Evolutionary conservation across 2,797 vertebrate species (phyloP), one percentile per base, ranked within the genome.

Genomic region (Uromys caudimaculatus): DNA sequence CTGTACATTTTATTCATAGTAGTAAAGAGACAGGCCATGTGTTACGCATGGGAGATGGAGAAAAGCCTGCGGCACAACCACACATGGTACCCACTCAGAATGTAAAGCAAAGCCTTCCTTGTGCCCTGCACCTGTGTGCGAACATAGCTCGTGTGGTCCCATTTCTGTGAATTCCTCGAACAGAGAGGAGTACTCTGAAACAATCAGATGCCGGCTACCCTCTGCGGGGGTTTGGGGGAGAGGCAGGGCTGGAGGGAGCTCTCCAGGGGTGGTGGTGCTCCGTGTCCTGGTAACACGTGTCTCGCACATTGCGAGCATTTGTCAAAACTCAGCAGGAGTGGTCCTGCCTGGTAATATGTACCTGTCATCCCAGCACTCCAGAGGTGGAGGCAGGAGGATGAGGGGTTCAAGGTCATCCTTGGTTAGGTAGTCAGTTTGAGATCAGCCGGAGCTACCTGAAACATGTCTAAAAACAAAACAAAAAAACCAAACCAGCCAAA

Each of bases 1-100:
- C 47, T 90, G 89, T 54, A 54, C 89, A 17, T 54, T 90, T 81
- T 90, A 90, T 90, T 90, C 89, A 90, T 90, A 79, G 77, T 81
- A 81, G 76, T 90, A 81, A 67, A 44, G 84, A 52, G 79, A 58
- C 16, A 85, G 58, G 44, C 73, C 32, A 13, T 38, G 69, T 47
- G n/a, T 23, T 64, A 73, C 56, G 13, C 27, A 58, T 50, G 41
- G 79, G 73, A 89, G 41, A 41, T 5, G 50, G 56, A 23, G 62
- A 19, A 47, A 29, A 81, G 50, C 38, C 64, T 1, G 77, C 24
- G 75, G n/a, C 14, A 56, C 14, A 2, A 21, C 27, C 64, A 21
- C 12, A 1, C 85, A 0, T 0, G 24, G 94, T 4, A 0, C 14
- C 64, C 32, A 38, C 44, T 19, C 73, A 47, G 82, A 54, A 24